A percentile compares a stretch with the other conserved stretches of the same genome.
Conservation (phyloP, 2,888 invertebrate genomes). For the Trachelus troglodyta region DNA sequence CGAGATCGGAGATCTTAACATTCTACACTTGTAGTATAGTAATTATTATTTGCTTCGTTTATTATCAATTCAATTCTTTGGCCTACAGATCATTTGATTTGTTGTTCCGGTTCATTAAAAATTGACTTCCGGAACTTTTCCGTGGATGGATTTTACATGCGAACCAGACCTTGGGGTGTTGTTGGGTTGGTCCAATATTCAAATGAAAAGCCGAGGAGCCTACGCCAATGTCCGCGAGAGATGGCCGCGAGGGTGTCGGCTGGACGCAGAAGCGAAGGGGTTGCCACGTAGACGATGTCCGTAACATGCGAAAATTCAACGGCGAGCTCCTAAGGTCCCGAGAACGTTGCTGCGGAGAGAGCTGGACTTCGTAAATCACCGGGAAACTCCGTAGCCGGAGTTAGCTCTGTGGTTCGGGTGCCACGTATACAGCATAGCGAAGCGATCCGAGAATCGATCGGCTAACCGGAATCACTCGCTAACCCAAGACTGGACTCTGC, state of each 20-base stretch:
- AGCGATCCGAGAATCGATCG: constrained; percentile 1
- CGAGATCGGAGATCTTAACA: background rate
- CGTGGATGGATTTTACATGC: background rate
- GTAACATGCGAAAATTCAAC: constrained; percentile 41
- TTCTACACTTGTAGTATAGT: background rate
- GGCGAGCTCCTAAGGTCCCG: constrained; percentile 9
- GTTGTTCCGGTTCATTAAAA: background rate
- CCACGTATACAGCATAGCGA: background rate
- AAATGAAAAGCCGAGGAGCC: constrained; percentile 3
- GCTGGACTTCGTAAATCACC: constrained; percentile 24
- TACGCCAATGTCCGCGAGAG: constrained; percentile 50
- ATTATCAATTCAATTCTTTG: background rate
- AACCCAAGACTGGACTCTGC: background rate
- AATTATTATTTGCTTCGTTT: background rate
- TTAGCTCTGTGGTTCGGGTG: background rate
- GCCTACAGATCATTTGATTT: background rate
- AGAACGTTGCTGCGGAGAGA: background rate
- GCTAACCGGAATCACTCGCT: background rate
- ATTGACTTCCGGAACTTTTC: background rate
- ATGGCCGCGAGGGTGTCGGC: constrained; percentile 46
- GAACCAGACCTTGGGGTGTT: background rate
- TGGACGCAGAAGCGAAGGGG: constrained; percentile 51
- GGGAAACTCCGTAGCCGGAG: background rate
- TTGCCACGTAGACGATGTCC: constrained; percentile 38
- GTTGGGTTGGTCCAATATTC: background rate